Evolutionary conservation across 1,140 invertebrate genomes (phyloP), one percentile per base, ranked within the genome.

Genomic region (Rhagoletis zephyria): DNA sequence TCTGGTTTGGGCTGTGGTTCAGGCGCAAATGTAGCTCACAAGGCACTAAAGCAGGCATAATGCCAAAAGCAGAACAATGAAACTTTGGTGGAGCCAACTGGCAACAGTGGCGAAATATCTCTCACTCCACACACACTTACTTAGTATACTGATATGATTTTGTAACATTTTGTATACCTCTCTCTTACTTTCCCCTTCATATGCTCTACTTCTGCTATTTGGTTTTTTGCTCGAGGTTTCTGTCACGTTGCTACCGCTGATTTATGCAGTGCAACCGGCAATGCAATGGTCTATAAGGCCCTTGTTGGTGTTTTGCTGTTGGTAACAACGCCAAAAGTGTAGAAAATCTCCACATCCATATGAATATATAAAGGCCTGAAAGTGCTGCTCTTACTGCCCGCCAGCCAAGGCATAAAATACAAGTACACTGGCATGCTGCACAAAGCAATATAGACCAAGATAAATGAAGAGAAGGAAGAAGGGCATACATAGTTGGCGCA

Each of bases 51-150:
- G 14, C 14, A 30, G 67, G 67, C 67, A 45, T 4, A 12, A 74
- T 45, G 42, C 42, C 67, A 48, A 74, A 74, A 74, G 67, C 14
- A 48, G 67, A 2, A 14, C 40, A 74, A 74, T 16, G 67, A 48
- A 74, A 74, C 14, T 45, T 74, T 40, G 67, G 67, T 42, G 42
- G 42, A 74, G 67, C 67, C 67, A 74, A 45, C 67, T 74, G 67
- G 67, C 67, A 74, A 74, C 67, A 48, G 40, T 14, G n/a, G 67
- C 42, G 42, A 48, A 74, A 74, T 48, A 16, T 74, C 67, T n/a
- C 14, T 2, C 30, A 14, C 67, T 45, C 42, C 67, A 74, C 67
- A 74, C 42, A 56, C 67, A 74, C 40, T 45, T 45, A 42, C 67
- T 45, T 45, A 48, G 30, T 16, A 45, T 48, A 74, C 12, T 74